These are phyloP conservation scores for Porites cylindrica DNA, from an alignment of 92 coral and sea anemone genomes.

Conservation along the genomic window DNA sequence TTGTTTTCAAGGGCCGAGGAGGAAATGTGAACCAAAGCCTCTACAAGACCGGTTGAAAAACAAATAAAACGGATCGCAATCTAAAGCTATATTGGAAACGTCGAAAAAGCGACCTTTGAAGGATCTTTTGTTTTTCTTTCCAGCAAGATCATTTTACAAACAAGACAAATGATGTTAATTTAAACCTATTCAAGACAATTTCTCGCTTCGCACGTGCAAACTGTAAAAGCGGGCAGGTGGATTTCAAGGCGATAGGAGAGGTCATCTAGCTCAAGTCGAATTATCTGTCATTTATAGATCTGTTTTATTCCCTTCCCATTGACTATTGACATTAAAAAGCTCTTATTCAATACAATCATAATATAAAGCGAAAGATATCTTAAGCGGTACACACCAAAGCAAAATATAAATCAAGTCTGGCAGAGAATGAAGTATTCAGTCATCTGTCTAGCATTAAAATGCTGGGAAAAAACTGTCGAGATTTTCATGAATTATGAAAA, in stretches of 20 bases:
- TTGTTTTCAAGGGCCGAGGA: not conserved
- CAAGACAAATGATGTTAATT: slow-evolving; percentile 37
- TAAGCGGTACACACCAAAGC: not conserved
- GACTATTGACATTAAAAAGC: not conserved
- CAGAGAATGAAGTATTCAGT: not conserved
- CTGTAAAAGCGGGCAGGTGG: slow-evolving; percentile 44
- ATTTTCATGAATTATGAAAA: not conserved
- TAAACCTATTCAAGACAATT: slow-evolving; percentile 31
- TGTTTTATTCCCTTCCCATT: not conserved
- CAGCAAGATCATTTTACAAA: slow-evolving; percentile 13
- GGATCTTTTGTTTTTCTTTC: not conserved
- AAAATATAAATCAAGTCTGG: not conserved
- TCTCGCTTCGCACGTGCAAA: slow-evolving; percentile 39
- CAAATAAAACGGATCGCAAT: not conserved
- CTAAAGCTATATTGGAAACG: not conserved
- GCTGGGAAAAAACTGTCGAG: not conserved
- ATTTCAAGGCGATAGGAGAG: not conserved
- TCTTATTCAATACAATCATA: not conserved
- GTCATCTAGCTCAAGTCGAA: not conserved
- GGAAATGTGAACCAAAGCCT: not conserved
- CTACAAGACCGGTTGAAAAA: not conserved
- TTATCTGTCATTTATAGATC: not conserved
- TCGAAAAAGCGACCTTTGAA: not conserved
- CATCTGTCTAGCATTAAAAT: too few relatives aligned
- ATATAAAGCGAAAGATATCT: not conserved